These are phyloP conservation scores for Eurystomus glaucurus DNA, from an alignment of 2,797 vertebrate genomes.

Conservation along the genomic window DNA sequence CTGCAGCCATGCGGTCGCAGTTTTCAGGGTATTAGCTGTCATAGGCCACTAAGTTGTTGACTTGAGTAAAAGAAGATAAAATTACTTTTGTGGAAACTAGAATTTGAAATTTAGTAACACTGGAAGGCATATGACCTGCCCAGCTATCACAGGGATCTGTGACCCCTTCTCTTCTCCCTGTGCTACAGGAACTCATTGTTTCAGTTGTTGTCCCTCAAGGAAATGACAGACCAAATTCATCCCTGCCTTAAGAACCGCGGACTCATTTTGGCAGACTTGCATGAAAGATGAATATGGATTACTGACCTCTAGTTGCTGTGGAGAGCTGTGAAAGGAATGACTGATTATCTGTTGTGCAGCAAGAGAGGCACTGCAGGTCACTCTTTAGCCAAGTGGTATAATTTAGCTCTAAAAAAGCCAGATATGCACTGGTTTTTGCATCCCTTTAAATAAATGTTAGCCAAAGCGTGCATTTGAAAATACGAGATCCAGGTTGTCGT, in stretches of 20 bases:
- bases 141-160: background rate
- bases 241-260: background rate
- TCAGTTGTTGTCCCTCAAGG: background rate
- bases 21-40: background rate
- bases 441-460: background rate
- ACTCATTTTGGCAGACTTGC: background rate
- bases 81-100: background rate
- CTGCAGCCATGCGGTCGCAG: rapidly evolving
- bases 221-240: background rate
- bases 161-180: background rate
- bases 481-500: background rate
- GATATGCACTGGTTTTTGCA: background rate
- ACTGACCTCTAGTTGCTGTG: conserved; percentile 9
- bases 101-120: background rate
- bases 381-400: conserved; percentile 17
- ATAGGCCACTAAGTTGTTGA: background rate
- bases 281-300: conserved; percentile 17
- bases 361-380: conserved; percentile 9
- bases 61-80: conserved; percentile 1
- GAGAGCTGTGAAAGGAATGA: conserved; percentile 6
- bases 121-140: background rate
- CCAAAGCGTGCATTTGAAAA: background rate
- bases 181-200: conserved; percentile 3
- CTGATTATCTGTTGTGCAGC: conserved; percentile 45
- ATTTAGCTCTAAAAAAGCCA: background rate